A percentile compares a stretch with the other conserved stretches of the same genome.
Conservation (phyloP, 2,888 invertebrate genomes). For the Netelia fuscicornis region DNA sequence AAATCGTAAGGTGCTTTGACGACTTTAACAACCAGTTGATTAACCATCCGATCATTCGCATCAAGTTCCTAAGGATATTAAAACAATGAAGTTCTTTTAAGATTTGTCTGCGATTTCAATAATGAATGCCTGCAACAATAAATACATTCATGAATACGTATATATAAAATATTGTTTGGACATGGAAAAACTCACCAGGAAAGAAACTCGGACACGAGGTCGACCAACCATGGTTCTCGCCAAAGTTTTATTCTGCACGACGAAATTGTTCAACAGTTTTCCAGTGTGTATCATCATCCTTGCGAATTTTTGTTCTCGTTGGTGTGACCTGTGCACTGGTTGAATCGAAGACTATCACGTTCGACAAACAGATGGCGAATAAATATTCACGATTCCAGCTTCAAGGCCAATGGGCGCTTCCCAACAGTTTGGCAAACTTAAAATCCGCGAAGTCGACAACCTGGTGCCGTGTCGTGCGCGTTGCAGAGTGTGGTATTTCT, state of each 20-base stretch:
- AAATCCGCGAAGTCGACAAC: background rate
- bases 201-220: slow-evolving; percentile 65
- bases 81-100: background rate
- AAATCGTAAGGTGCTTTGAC: no score
- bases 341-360: slow-evolving; percentile 8
- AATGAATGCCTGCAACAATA: background rate
- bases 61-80: background rate
- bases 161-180: background rate
- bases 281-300: slow-evolving; percentile 56
- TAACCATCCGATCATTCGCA: background rate
- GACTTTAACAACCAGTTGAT: no score
- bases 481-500: no score
- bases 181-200: slow-evolving; percentile 57
- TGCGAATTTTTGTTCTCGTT: background rate
- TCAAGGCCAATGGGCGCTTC: slow-evolving; percentile 30
- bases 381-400: background rate
- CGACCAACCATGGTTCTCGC: slow-evolving; percentile 35
- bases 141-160: background rate
- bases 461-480: no score
- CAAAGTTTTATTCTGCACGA: background rate
- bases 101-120: background rate
- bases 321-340: background rate
- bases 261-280: slow-evolving; percentile 50
- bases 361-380: slow-evolving; percentile 10
- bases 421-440: slow-evolving; percentile 29